These are phyloP conservation scores for Phycodurus eques DNA, from an alignment of 2,113 vertebrate species.

Conservation along the genomic window DNA sequence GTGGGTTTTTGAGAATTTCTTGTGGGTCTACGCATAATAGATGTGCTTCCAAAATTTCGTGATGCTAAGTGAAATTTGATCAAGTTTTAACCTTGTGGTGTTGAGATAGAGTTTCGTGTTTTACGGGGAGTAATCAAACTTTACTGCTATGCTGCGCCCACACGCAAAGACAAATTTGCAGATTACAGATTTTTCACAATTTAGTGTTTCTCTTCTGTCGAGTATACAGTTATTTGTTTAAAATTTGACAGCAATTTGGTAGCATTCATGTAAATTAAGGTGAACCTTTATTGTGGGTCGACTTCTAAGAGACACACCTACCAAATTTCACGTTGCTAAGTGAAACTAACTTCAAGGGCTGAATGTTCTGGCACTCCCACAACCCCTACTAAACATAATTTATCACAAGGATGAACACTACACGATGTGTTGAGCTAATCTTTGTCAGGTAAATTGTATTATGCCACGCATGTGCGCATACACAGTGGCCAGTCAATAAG, in stretches of 20 bases:
- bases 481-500: conserved; percentile 54
- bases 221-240: too few species aligned
- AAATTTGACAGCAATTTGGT: too few species aligned
- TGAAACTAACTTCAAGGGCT: neutral
- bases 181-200: too few species aligned
- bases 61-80: too few species aligned
- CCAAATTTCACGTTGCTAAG: neutral
- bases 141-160: neutral
- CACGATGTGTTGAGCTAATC: conserved; percentile 31
- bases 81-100: too few species aligned
- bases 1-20: neutral
- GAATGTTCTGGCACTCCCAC: too few species aligned
- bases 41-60: too few species aligned
- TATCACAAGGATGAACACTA: too few species aligned
- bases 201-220: too few species aligned
- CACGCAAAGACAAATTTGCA: neutral
- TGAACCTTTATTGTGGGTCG: neutral
- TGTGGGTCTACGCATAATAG: neutral
- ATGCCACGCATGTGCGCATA: conserved; percentile 46
- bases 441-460: conserved; percentile 51
- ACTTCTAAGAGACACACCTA: neutral
- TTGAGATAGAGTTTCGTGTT: too few species aligned
- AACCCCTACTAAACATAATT: too few species aligned
- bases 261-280: too few species aligned
- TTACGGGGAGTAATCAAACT: neutral